Conservation (phyloP, 2,888 invertebrate genomes). For the Opisthograptis luteolata region DNA sequence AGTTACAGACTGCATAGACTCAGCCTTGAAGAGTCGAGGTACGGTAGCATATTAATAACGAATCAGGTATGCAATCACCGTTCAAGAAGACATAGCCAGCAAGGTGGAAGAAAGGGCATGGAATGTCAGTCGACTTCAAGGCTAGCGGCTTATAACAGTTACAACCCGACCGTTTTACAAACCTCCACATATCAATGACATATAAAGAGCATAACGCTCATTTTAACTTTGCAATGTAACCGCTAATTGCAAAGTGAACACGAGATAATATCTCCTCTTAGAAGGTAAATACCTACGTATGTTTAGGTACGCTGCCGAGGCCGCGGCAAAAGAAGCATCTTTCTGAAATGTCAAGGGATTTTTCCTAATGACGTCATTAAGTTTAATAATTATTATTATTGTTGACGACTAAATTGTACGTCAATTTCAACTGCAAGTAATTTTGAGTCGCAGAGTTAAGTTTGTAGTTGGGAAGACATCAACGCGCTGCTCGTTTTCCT, state of each 20-base stretch:
- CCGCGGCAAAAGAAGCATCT: constrained; percentile 57
- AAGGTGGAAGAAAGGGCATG: constrained; percentile 82
- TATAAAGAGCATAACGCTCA: constrained; percentile 37
- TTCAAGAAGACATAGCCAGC: constrained; percentile 75
- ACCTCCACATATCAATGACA: constrained; percentile 42
- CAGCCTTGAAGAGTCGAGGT: constrained; percentile 67
- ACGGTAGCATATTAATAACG: constrained; percentile 77
- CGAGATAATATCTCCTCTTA: constrained; percentile 53
- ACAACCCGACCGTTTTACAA: constrained; percentile 55
- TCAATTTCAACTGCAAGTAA: constrained; percentile 38
- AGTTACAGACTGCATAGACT: constrained; percentile 56
- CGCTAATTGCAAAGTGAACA: constrained; percentile 55
- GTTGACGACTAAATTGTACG: constrained; percentile 27
- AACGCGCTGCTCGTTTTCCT: constrained; percentile 14
- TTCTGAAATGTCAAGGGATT: constrained; percentile 76
- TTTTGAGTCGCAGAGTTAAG: constrained; percentile 23
- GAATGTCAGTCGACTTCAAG: constrained; percentile 73
- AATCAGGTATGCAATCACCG: constrained; percentile 78
- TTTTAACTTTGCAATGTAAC: constrained; percentile 45
- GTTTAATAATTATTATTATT: constrained; percentile 38
- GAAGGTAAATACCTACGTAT: constrained; percentile 63
- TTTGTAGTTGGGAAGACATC: constrained; percentile 25
- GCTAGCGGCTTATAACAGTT: constrained; percentile 56
- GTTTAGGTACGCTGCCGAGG: constrained; percentile 60
- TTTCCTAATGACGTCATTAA: constrained; percentile 52